These are phyloP conservation scores for Todus mexicanus DNA, from an alignment of 2,797 vertebrate genomes.

Conservation along the genomic window DNA sequence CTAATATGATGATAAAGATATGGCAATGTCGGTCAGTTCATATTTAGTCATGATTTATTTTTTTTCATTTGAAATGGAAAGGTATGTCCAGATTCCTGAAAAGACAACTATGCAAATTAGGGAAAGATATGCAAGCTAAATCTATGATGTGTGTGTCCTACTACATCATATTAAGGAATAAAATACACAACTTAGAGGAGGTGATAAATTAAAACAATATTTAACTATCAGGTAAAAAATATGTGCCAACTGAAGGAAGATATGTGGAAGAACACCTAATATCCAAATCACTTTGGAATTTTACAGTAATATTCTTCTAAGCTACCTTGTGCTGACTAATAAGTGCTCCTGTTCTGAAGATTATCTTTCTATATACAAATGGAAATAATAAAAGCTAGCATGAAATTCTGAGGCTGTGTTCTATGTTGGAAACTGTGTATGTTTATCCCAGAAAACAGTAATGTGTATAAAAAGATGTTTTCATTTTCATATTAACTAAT, in stretches of 20 bases:
- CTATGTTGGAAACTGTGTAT: not conserved
- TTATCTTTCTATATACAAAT: not conserved
- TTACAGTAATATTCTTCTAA: not conserved
- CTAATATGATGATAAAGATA: not conserved
- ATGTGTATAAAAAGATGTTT: not conserved
- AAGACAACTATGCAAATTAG: not conserved
- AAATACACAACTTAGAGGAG: not conserved
- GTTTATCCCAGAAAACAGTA: not conserved
- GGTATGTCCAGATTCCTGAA: not conserved
- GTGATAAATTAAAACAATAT: not conserved
- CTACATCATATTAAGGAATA: not conserved
- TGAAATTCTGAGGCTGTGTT: not conserved
- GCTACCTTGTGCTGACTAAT: not conserved
- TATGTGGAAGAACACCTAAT: not conserved
- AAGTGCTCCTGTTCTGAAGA: not conserved
- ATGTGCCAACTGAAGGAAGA: not conserved
- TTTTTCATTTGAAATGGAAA: not conserved
- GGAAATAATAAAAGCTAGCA: not conserved
- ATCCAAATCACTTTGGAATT: not conserved
- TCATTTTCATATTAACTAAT: not conserved
- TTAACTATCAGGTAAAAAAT: not conserved
- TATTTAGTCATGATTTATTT: not conserved
- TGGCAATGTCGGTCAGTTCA: not conserved
- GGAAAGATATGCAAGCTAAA: not conserved
- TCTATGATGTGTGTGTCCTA: not conserved